Percentiles rank a stretch among this genome's conserved stretches.
Conservation (phyloP, 2,113 vertebrate species). For the Felis catus region F.catus_Fca126_mat1.0 CM031412.1:50513001-50513500, state of each 20-base stretch:
- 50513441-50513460: no score
- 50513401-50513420: no score
- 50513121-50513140: background rate
- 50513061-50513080: background rate
- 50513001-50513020: background rate
- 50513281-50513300: background rate
- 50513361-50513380: rapidly evolving
- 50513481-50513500: no score
- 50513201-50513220: background rate
- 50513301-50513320: background rate
- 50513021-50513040: background rate
- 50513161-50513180: background rate
- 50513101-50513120: background rate
- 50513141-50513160: background rate
- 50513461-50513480: no score
- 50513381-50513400: no score
- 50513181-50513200: background rate
- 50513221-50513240: background rate
- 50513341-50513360: background rate
- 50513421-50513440: no score
- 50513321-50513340: background rate
- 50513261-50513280: background rate
- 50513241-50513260: background rate
- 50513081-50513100: background rate
- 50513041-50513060: background rate